phyloP scores from a whole-genome alignment of 2,888 invertebrate genomes.

The Nomada fucata region DNA sequence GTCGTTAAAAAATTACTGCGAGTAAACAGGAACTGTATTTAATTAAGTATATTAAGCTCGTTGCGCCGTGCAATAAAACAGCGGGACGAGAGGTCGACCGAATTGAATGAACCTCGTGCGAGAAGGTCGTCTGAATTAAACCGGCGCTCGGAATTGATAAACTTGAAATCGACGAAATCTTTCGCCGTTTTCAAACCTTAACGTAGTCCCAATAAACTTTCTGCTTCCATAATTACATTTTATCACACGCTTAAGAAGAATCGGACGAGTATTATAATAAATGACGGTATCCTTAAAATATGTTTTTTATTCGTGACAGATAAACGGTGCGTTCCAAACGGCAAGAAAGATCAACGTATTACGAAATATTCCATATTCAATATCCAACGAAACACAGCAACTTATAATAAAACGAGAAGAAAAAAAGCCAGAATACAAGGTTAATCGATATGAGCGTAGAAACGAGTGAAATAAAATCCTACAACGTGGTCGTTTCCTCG shows the following conservation, averaged over 20 bases:
- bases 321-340: background rate
- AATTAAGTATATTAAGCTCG: slow-evolving; percentile 49
- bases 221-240: no score
- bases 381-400: background rate
- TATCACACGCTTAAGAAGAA: no score
- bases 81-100: background rate
- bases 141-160: background rate
- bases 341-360: background rate
- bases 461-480: slow-evolving; percentile 18
- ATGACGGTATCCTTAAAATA: background rate
- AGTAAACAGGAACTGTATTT: slow-evolving; percentile 53
- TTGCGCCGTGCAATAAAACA: slow-evolving; percentile 20
- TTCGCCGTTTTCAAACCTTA: no score
- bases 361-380: background rate
- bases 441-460: background rate
- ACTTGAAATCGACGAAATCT: background rate
- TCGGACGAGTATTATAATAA: background rate
- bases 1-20: slow-evolving; percentile 6
- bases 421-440: background rate
- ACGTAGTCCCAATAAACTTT: no score
- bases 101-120: slow-evolving; percentile 30
- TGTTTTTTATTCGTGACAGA: background rate
- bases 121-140: slow-evolving; percentile 15
- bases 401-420: background rate
- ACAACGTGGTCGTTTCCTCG: background rate